Evolutionary conservation across 2,888 invertebrate species (phyloP).

Genomic region (Orthonychiurus folsomi): DNA sequence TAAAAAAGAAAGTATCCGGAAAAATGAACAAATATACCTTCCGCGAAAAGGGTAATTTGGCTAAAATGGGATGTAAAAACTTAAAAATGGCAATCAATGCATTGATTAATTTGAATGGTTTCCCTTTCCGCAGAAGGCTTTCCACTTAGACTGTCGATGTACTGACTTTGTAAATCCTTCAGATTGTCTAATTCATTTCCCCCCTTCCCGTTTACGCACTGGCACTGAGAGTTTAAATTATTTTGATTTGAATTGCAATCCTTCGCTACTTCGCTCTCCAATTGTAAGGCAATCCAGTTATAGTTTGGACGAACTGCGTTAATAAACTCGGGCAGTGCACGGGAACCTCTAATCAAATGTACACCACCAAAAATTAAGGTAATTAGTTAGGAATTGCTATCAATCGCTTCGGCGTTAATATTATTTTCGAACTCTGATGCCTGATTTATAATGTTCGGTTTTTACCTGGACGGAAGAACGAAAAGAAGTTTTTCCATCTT

Average conservation of each 20-base stretch:
- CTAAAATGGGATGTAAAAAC: too few species aligned
- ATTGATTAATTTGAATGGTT: too few species aligned
- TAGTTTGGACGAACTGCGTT: conserved; percentile 21
- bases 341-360: conserved; percentile 17
- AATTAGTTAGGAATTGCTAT: not conserved
- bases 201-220: not conserved
- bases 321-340: conserved; percentile 23
- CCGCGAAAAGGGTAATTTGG: too few species aligned
- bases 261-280: conserved; percentile 14
- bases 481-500: conserved; percentile 27
- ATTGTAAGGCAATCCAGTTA: conserved; percentile 21
- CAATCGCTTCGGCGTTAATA: not conserved
- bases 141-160: too few species aligned
- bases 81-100: too few species aligned
- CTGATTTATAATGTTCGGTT: not conserved
- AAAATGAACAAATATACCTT: too few species aligned
- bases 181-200: conserved; percentile 2
- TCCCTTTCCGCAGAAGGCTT: too few species aligned
- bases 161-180: not conserved
- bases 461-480: conserved; percentile 25
- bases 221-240: not conserved
- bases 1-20: too few species aligned
- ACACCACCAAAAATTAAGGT: not conserved
- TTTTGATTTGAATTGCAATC: conserved; percentile 1
- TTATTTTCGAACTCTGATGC: not conserved